A percentile compares a stretch with the other conserved stretches of the same genome.
These are phyloP conservation scores for Loriculus beryllinus DNA, from an alignment of 2,797 vertebrate species.

Conservation along the genomic window DNA sequence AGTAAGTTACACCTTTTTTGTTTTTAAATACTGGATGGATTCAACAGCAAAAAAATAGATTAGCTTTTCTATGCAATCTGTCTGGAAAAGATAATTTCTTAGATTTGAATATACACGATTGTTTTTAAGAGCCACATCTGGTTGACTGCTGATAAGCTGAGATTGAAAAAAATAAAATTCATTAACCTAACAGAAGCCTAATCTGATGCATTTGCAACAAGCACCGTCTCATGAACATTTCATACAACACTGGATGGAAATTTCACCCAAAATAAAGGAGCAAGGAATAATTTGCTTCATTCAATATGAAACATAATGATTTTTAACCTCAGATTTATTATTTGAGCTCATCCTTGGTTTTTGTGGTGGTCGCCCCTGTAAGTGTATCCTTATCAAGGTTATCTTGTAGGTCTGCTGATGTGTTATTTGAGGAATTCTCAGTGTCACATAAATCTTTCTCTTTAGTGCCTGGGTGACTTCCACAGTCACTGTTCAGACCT, in stretches of 20 bases:
- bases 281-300: not conserved
- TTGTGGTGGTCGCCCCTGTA: not conserved
- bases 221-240: not conserved
- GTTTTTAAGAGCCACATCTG: slow-evolving; percentile 44
- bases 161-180: slow-evolving; percentile 34
- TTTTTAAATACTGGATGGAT: not conserved
- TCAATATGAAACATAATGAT: slow-evolving; percentile 1
- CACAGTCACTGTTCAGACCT: slow-evolving; percentile 29
- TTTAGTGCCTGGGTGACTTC: not conserved
- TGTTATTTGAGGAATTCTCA: slow-evolving; percentile 22
- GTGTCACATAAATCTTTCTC: slow-evolving; percentile 21
- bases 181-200: slow-evolving; percentile 15
- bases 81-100: slow-evolving; percentile 9
- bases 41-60: not conserved
- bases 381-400: not conserved
- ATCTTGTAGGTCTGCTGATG: not conserved
- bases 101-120: not conserved
- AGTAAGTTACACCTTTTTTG: not conserved
- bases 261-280: slow-evolving; percentile 26
- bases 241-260: not conserved
- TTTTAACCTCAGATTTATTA: slow-evolving; percentile 9
- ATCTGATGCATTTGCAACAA: slow-evolving; percentile 32
- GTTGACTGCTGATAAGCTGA: slow-evolving; percentile 32
- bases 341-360: slow-evolving; percentile 37
- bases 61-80: not conserved